Percentiles rank a stretch among this genome's conserved stretches.
Conservation (phyloP, 1,140 invertebrate genomes). For the Drosophila kanapiae region DNA sequence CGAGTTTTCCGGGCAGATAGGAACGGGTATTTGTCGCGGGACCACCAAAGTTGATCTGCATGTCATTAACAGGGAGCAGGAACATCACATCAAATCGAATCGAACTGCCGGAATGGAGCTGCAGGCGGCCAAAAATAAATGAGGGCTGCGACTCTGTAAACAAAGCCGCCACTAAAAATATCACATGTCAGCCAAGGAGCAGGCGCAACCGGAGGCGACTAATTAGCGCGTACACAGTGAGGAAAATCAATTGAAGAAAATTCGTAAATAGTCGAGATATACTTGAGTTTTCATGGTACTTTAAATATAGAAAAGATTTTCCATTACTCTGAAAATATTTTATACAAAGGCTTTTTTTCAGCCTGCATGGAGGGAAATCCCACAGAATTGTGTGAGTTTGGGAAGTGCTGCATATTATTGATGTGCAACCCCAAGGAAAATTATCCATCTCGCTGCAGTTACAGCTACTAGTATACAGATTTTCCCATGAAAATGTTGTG, state of each 20-base stretch:
- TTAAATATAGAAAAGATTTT: too few species aligned
- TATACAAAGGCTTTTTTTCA: neutral
- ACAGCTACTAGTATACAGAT: slow-evolving; percentile 1
- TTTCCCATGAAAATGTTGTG: slow-evolving; percentile 46
- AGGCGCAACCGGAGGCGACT: slow-evolving; percentile 47
- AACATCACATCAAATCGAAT: slow-evolving; percentile 42
- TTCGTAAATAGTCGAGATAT: too few species aligned
- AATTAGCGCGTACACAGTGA: slow-evolving; percentile 51
- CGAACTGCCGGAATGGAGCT: slow-evolving; percentile 35
- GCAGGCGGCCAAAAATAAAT: slow-evolving; percentile 66
- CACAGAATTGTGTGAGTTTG: slow-evolving; percentile 1
- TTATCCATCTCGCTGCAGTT: slow-evolving; percentile 2
- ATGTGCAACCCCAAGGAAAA: slow-evolving; percentile 25
- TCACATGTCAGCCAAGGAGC: slow-evolving; percentile 61
- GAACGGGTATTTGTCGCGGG: slow-evolving; percentile 31
- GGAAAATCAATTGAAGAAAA: neutral
- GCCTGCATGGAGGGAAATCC: slow-evolving; percentile 8
- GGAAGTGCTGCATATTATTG: slow-evolving; percentile 23
- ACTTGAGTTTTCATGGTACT: too few species aligned
- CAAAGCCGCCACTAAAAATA: slow-evolving; percentile 73
- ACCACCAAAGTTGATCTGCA: slow-evolving; percentile 79
- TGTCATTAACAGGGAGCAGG: slow-evolving; percentile 64
- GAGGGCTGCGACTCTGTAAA: slow-evolving; percentile 53
- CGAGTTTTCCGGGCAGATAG: slow-evolving; percentile 4
- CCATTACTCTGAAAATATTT: neutral